Evolutionary conservation across 2,888 invertebrate species (phyloP).

Genomic region (Tetranychus truncatus): DNA sequence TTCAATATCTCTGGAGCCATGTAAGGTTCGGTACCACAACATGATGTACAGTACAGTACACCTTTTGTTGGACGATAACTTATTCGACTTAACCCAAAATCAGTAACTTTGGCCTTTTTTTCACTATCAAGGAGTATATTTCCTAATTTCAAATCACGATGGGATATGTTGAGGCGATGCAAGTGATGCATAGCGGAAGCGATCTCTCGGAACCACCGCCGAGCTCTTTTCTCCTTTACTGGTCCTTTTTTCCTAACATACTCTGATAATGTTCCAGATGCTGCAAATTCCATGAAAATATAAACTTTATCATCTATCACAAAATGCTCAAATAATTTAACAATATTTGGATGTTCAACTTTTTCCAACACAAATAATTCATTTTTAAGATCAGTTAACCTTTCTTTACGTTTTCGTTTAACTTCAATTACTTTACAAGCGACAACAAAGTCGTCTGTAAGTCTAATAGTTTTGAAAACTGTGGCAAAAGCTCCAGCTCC

Average conservation of each 20-base stretch:
- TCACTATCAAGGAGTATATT: conserved; percentile 15
- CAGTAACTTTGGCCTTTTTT: conserved; percentile 12
- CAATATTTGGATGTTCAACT: conserved; percentile 13
- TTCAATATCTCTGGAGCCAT: conserved; percentile 21
- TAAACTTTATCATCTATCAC: conserved; percentile 14
- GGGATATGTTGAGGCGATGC: conserved; percentile 15
- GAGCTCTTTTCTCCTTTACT: conserved; percentile 9
- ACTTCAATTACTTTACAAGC: conserved; percentile 14
- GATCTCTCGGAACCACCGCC: conserved; percentile 12
- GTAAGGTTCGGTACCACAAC: conserved; percentile 18
- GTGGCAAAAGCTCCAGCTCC: conserved; percentile 18
- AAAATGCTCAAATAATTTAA: conserved; percentile 17
- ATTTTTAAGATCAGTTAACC: conserved; percentile 14
- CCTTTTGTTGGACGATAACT: conserved; percentile 4
- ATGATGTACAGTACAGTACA: background rate
- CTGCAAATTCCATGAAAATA: conserved; percentile 19
- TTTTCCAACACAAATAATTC: conserved; percentile 17
- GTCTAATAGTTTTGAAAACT: conserved; percentile 10
- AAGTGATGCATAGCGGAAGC: conserved; percentile 12
- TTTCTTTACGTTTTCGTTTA: background rate
- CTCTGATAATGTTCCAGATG: background rate
- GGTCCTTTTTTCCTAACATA: conserved; percentile 10
- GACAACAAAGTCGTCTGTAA: background rate
- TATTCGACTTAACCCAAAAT: conserved; percentile 18
- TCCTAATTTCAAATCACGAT: conserved; percentile 17